A percentile compares a stretch with the other conserved stretches of the same genome.
Conservation (phyloP, 2,797 vertebrate genomes). For the Pseudomugil tenellus region DNA sequence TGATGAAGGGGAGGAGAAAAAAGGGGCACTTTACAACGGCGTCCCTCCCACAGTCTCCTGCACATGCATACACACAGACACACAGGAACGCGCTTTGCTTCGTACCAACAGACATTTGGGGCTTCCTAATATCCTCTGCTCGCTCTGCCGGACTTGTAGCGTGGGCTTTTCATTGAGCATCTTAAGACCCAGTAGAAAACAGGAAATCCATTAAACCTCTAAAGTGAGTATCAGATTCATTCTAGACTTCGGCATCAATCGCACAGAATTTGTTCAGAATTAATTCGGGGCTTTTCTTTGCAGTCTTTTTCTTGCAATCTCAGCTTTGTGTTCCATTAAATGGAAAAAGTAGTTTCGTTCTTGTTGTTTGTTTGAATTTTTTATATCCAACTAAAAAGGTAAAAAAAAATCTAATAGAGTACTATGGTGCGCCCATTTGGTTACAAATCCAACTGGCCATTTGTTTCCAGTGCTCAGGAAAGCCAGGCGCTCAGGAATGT, state of each 20-base stretch:
- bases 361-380: constrained; percentile 23
- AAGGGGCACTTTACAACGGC: constrained; percentile 60
- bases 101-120: constrained; percentile 64
- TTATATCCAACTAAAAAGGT: constrained; percentile 8
- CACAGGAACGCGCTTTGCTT: constrained; percentile 45
- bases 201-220: constrained; percentile 49
- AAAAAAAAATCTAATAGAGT: constrained; percentile 35
- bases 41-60: constrained; percentile 70
- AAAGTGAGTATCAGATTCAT: constrained; percentile 69
- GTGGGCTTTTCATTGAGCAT: constrained; percentile 37
- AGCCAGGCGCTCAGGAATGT: constrained; percentile 59
- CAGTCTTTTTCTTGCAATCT: constrained; percentile 1
- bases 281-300: not conserved
- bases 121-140: constrained; percentile 36
- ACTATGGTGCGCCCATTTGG: constrained; percentile 58
- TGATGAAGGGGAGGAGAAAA: constrained; percentile 74
- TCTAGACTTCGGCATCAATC: constrained; percentile 29
- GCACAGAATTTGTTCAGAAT: constrained; percentile 17
- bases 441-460: constrained; percentile 65
- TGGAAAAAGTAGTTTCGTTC: not conserved
- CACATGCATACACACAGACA: constrained; percentile 45
- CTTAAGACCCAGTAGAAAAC: constrained; percentile 33
- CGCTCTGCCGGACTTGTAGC: constrained; percentile 32
- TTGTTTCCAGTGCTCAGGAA: constrained; percentile 61
- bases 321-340: not conserved